Conservation (phyloP, 2,113 vertebrate species). For the Apeltes quadracus region DNA sequence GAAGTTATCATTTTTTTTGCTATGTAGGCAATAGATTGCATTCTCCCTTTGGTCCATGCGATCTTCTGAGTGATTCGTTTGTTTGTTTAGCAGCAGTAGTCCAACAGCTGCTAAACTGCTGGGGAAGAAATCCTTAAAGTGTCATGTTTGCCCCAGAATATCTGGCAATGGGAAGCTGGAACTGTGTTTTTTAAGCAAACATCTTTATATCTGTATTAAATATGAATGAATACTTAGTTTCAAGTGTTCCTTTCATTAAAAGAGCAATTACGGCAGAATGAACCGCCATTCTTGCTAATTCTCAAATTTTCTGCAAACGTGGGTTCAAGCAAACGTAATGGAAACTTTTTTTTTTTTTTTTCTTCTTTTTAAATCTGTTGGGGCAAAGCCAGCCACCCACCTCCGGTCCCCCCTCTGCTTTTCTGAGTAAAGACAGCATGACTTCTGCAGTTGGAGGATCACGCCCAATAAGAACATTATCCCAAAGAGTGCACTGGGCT, state of each 20-base stretch:
- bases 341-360: conserved; percentile 43
- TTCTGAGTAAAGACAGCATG: conserved; percentile 84
- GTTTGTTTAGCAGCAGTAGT: conserved; percentile 45
- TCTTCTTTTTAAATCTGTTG: conserved; percentile 55
- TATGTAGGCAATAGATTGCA: conserved; percentile 31
- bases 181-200: background rate
- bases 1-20: conserved; percentile 45
- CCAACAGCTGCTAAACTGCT: conserved; percentile 25
- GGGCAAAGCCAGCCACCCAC: conserved; percentile 65
- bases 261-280: conserved; percentile 16
- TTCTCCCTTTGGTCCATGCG: conserved; percentile 39
- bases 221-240: no score
- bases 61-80: conserved; percentile 47
- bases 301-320: conserved; percentile 54
- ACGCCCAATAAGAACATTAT: conserved; percentile 85
- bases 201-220: background rate
- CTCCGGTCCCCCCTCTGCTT: conserved; percentile 65
- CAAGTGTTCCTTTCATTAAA: conserved; percentile 6
- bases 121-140: background rate
- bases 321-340: conserved; percentile 52
- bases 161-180: background rate
- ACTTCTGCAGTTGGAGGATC: conserved; percentile 82
- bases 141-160: conserved; percentile 16
- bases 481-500: conserved; percentile 83
- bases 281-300: conserved; percentile 41